phyloP scores from a whole-genome alignment of 2,888 invertebrate genomes.

The Entomobrya proxima region DNA sequence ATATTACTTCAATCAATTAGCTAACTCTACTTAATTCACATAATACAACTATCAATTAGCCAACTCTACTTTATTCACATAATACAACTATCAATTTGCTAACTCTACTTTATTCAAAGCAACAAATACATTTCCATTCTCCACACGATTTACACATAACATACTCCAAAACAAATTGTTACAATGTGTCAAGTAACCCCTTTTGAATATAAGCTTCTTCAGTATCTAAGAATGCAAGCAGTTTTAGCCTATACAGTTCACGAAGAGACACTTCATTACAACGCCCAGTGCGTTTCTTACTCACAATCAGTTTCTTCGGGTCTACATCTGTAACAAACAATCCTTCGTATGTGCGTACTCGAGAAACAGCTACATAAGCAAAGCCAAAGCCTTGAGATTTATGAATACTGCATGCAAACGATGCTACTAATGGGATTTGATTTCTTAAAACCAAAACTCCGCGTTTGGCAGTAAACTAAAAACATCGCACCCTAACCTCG shows the following conservation, averaged over 20 bases:
- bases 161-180: background rate
- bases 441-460: background rate
- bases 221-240: background rate
- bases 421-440: background rate
- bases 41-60: no score
- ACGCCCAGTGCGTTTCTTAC: no score
- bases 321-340: background rate
- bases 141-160: background rate
- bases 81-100: no score
- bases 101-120: no score
- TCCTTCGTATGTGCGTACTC: background rate
- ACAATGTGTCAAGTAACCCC: background rate
- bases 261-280: background rate
- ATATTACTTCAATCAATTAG: no score
- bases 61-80: no score
- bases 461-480: slow-evolving; percentile 13
- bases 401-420: background rate
- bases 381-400: background rate
- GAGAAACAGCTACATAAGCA: background rate
- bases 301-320: no score
- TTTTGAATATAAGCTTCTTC: background rate
- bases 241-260: background rate
- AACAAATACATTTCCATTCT: background rate
- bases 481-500: background rate
- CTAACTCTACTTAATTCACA: no score